Conservation (phyloP, 2,113 vertebrate species). For the Boulengeromyrus knoepffleri region DNA sequence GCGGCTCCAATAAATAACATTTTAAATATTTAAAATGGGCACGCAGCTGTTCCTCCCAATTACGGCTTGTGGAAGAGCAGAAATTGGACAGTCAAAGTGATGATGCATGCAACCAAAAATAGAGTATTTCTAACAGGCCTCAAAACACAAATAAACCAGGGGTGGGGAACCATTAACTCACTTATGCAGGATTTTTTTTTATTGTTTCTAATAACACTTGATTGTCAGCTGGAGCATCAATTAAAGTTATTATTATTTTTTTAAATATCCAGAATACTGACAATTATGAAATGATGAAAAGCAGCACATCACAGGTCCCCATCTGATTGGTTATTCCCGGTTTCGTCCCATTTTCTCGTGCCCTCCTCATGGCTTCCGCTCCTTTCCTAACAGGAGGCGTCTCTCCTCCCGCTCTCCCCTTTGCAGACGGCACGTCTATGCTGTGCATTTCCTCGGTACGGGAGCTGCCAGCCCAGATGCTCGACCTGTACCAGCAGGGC, state of each 20-base stretch:
- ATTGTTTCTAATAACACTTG: background rate
- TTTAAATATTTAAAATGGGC: background rate
- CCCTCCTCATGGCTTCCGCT: constrained; percentile 16
- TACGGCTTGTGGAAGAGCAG: background rate
- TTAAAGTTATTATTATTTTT: background rate
- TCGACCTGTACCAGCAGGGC: constrained; percentile 90
- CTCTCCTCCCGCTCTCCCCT: background rate
- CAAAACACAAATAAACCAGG: background rate
- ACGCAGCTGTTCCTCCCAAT: background rate
- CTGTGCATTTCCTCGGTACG: constrained; percentile 78
- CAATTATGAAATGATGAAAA: background rate
- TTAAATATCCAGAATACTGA: background rate
- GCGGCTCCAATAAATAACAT: constrained; percentile 9
- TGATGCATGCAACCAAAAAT: background rate
- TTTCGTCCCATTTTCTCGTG: background rate
- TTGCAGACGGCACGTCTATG: constrained; percentile 74
- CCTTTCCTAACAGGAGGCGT: background rate
- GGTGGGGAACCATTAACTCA: background rate
- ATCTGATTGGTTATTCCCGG: background rate
- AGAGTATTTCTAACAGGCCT: background rate
- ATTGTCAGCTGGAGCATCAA: background rate
- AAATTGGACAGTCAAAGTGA: background rate
- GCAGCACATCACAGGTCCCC: background rate
- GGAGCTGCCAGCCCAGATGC: constrained; percentile 83
- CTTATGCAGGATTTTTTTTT: background rate